Conservation (phyloP, 2,113 vertebrate species). For the Hippocampus mohnikei region DNA sequence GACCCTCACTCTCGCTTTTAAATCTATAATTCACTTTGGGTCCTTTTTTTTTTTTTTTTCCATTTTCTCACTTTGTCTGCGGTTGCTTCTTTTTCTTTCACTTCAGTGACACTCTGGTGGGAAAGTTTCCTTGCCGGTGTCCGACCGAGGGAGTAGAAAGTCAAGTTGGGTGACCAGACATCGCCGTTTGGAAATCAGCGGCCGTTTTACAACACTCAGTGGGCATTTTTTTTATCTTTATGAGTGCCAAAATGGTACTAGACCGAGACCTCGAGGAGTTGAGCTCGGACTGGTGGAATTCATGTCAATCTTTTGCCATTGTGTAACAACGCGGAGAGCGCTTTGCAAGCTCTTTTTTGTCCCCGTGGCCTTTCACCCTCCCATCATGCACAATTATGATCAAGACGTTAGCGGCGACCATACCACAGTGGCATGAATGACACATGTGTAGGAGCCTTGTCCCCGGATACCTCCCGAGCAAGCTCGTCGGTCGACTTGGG, state of each 20-base stretch:
- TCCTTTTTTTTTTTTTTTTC: background rate
- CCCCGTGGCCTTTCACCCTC: conserved; percentile 14
- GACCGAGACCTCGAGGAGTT: too few relatives aligned
- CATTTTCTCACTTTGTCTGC: conserved; percentile 2
- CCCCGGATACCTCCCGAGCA: conserved; percentile 22
- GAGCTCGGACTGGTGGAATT: conserved; percentile 3
- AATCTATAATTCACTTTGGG: background rate
- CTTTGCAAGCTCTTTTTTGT: conserved; percentile 10
- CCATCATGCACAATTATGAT: conserved; percentile 49
- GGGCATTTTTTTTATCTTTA: background rate
- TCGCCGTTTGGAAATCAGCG: background rate
- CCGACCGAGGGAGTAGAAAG: background rate
- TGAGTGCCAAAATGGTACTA: too few relatives aligned
- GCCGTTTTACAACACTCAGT: background rate
- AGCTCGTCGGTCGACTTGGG: conserved; percentile 18
- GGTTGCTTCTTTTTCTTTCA: background rate
- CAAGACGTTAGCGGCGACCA: conserved; percentile 50
- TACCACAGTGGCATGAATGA: conserved; percentile 44
- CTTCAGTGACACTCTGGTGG: background rate
- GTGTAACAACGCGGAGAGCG: conserved; percentile 13
- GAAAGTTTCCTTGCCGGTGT: background rate
- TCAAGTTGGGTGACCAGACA: background rate
- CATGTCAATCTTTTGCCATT: conserved; percentile 20
- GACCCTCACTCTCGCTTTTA: background rate
- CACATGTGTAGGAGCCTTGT: conserved; percentile 49